These are phyloP conservation scores for Schizopygopsis malacanthus DNA, from an alignment of 2,797 vertebrate genomes.

Conservation along the genomic window DNA sequence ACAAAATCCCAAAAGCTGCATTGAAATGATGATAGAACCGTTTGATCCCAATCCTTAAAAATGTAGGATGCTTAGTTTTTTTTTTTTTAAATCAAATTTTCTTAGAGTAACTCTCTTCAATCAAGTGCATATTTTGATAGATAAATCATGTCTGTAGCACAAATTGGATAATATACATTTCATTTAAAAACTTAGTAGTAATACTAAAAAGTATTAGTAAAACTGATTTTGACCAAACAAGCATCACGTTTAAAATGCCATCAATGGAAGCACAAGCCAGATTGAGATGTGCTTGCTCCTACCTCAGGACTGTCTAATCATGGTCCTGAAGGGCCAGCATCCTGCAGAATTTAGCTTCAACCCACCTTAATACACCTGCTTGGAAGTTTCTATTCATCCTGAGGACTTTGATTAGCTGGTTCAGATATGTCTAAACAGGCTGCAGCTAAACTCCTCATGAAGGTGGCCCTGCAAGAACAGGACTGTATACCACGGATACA, in stretches of 20 bases:
- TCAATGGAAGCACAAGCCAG: not conserved
- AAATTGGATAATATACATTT: not conserved
- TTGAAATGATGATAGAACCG: not conserved
- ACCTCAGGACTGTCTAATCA: not conserved
- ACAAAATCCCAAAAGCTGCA: not conserved
- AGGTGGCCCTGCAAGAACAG: not conserved
- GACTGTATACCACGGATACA: not conserved
- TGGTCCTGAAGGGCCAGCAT: not conserved
- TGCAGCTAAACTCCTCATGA: not conserved
- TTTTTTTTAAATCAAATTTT: not conserved
- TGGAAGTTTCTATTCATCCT: not conserved
- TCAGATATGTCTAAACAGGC: not conserved
- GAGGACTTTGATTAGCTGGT: not conserved
- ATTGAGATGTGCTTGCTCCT: not conserved
- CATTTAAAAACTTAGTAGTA: not conserved
- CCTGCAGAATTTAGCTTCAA: not conserved
- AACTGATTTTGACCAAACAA: not conserved
- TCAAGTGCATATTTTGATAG: not conserved
- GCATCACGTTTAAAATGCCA: not conserved
- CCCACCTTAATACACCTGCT: not conserved
- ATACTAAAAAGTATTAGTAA: not conserved
- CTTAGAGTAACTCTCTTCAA: not conserved
- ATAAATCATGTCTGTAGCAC: not conserved
- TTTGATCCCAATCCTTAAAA: not conserved
- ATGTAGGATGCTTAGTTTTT: not conserved